Conservation (phyloP, 2,888 invertebrate species). For the Tipula unca region DNA sequence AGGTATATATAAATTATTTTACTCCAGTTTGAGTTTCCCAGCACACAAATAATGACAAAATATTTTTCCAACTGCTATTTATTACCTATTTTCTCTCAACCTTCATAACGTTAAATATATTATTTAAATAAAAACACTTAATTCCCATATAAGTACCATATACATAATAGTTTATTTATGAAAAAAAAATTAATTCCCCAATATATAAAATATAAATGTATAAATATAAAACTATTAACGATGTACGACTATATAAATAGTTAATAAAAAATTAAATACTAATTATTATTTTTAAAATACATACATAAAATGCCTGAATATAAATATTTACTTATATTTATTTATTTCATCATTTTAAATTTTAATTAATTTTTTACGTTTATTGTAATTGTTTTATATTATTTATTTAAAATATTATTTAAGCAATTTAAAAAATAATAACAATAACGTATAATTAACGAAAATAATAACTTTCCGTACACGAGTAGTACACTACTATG, state of each 20-base stretch:
- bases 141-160: not conserved
- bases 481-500: not conserved
- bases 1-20: too few relatives aligned
- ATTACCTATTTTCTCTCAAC: too few relatives aligned
- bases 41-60: too few relatives aligned
- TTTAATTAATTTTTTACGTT: not conserved
- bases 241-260: not conserved
- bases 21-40: too few relatives aligned
- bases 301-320: not conserved
- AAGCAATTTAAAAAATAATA: not conserved
- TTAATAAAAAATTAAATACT: not conserved
- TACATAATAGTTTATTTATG: not conserved
- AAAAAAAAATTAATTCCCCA: not conserved
- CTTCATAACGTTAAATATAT: too few relatives aligned
- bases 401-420: conserved; percentile 14
- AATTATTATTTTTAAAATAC: not conserved
- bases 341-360: not conserved
- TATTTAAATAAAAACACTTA: not conserved
- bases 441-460: not conserved
- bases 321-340: not conserved
- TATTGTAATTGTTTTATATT: not conserved
- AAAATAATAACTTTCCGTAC: not conserved
- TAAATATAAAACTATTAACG: not conserved
- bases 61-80: too few relatives aligned
- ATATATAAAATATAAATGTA: not conserved